phyloP scores from a whole-genome alignment of 2,797 vertebrate species.

The Xerus rutilus region DNA sequence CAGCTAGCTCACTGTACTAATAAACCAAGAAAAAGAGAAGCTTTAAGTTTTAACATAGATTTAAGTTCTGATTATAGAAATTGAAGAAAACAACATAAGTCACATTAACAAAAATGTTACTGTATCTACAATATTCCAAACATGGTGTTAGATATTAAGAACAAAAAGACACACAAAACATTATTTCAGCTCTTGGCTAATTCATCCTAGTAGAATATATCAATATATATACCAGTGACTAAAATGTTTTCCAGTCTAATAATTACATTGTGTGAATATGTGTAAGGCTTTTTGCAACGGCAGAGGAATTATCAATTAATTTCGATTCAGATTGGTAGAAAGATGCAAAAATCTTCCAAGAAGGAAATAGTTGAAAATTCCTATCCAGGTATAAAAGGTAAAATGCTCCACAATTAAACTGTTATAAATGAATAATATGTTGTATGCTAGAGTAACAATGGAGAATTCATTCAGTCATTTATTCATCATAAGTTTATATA shows the following conservation, averaged over 20 bases:
- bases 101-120: neutral
- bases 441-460: neutral
- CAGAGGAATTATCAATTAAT: neutral
- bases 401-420: neutral
- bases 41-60: neutral
- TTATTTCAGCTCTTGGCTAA: neutral
- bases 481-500: neutral
- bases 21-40: neutral
- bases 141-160: neutral
- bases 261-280: neutral
- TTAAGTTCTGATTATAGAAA: constrained; percentile 26
- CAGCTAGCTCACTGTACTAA: neutral
- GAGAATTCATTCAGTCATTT: neutral
- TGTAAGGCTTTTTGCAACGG: neutral
- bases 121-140: neutral
- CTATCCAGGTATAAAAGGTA: neutral
- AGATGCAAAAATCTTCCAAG: neutral
- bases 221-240: neutral
- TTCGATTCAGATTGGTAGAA: neutral
- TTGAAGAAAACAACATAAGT: neutral
- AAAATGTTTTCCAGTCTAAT: neutral
- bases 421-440: neutral
- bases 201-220: neutral
- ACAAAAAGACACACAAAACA: neutral
- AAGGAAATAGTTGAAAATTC: neutral